A percentile compares a stretch with the other conserved stretches of the same genome.
Evolutionary conservation across 2,797 vertebrate species (phyloP).

Genomic region (Hoplostethus mediterraneus): DNA sequence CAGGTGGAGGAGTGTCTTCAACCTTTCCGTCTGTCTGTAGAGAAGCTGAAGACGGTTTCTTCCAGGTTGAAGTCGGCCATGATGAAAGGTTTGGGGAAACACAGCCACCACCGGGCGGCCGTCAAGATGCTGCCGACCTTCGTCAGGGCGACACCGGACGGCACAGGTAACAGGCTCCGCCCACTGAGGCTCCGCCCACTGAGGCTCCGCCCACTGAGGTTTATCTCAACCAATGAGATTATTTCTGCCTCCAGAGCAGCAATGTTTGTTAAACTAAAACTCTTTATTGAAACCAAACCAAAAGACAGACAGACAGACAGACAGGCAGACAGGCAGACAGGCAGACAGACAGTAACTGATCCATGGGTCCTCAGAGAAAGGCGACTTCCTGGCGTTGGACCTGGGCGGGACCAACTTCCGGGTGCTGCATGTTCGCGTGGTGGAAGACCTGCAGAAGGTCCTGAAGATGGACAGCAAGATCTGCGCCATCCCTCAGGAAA

Average conservation of each 20-base stretch:
- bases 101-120: conserved; percentile 55
- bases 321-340: too few relatives aligned
- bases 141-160: conserved; percentile 85
- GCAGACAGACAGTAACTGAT: too few relatives aligned
- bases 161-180: conserved; percentile 82
- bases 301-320: too few relatives aligned
- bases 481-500: conserved; percentile 78
- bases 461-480: conserved; percentile 76
- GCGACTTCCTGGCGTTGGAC: conserved; percentile 87
- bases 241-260: too few relatives aligned
- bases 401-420: conserved; percentile 85
- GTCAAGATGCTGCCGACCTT: conserved; percentile 91
- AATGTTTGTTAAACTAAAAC: neutral
- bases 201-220: neutral
- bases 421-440: conserved; percentile 82
- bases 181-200: too few relatives aligned
- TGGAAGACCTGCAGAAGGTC: conserved; percentile 59
- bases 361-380: conserved; percentile 79
- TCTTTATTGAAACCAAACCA: too few relatives aligned
- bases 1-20: conserved; percentile 80
- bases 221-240: too few relatives aligned
- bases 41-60: conserved; percentile 78
- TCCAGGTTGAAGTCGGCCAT: conserved; percentile 75
- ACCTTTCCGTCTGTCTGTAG: conserved; percentile 72
- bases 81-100: conserved; percentile 77